Conservation (phyloP, 2,888 invertebrate species). For the Ophonus ardosiacus region DNA sequence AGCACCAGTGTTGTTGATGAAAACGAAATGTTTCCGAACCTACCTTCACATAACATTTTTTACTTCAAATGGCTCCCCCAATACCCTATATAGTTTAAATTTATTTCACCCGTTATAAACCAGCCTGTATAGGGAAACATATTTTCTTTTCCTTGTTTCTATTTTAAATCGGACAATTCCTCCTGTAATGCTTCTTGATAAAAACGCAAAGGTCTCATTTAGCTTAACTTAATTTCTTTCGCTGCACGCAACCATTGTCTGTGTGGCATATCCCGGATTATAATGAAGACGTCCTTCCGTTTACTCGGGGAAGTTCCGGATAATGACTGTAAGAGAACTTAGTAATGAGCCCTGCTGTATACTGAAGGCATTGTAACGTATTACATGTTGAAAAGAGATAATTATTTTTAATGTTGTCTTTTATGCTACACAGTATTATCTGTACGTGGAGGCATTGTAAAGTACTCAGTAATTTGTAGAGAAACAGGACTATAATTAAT, state of each 20-base stretch:
- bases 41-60: too few relatives aligned
- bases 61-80: too few relatives aligned
- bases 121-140: not conserved
- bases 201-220: constrained; percentile 17
- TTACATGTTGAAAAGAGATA: constrained; percentile 40
- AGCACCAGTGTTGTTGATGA: too few relatives aligned
- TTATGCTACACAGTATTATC: constrained; percentile 27
- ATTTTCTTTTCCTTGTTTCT: too few relatives aligned
- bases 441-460: not conserved
- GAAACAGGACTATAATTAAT: not conserved
- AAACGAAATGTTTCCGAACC: too few relatives aligned
- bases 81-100: too few relatives aligned
- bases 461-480: constrained; percentile 11
- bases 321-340: constrained; percentile 10
- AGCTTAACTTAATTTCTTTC: constrained; percentile 1
- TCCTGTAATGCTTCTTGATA: not conserved
- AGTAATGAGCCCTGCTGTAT: constrained; percentile 33
- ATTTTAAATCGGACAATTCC: not conserved
- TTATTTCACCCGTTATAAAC: too few relatives aligned
- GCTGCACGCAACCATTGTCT: constrained; percentile 19
- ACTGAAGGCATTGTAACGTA: constrained; percentile 26
- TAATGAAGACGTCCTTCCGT: constrained; percentile 55
- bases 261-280: constrained; percentile 21
- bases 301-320: constrained; percentile 8
- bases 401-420: constrained; percentile 58